phyloP scores from a whole-genome alignment of 2,888 invertebrate genomes.

The Stenodema calcarata region DNA sequence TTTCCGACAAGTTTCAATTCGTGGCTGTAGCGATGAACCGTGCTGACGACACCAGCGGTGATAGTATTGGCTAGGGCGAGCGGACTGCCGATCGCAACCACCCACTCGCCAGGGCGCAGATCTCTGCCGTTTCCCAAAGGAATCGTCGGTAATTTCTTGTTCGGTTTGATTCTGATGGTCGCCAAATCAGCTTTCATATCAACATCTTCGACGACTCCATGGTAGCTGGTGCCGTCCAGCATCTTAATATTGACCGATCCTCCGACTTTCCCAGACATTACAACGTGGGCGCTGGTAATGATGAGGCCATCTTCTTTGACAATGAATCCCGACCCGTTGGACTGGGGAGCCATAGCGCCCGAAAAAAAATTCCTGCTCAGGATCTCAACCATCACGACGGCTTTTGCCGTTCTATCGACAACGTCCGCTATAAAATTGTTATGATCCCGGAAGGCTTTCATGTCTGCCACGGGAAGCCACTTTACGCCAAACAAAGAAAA shows the following conservation, averaged over 20 bases:
- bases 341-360: conserved; percentile 63
- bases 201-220: conserved; percentile 81
- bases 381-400: conserved; percentile 92
- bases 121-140: conserved; percentile 78
- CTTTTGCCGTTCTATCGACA: conserved; percentile 81
- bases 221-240: conserved; percentile 74
- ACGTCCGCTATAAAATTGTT: conserved; percentile 83
- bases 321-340: conserved; percentile 93
- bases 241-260: conserved; percentile 64
- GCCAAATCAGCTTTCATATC: conserved; percentile 87
- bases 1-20: conserved; percentile 68
- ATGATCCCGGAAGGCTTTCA: not conserved
- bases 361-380: conserved; percentile 66
- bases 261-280: conserved; percentile 76
- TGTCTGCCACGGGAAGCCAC: not conserved
- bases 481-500: not conserved
- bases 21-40: conserved; percentile 67
- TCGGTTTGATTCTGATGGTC: conserved; percentile 72
- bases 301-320: conserved; percentile 87
- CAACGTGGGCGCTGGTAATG: conserved; percentile 93
- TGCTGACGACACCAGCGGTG: conserved; percentile 88
- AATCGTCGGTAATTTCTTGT: conserved; percentile 69
- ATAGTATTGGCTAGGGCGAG: conserved; percentile 88
- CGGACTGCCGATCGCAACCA: conserved; percentile 91
- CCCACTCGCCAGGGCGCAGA: conserved; percentile 89